Evolutionary conservation across 2,797 vertebrate genomes (phyloP).

Genomic region (Gallinago stenura): DNA sequence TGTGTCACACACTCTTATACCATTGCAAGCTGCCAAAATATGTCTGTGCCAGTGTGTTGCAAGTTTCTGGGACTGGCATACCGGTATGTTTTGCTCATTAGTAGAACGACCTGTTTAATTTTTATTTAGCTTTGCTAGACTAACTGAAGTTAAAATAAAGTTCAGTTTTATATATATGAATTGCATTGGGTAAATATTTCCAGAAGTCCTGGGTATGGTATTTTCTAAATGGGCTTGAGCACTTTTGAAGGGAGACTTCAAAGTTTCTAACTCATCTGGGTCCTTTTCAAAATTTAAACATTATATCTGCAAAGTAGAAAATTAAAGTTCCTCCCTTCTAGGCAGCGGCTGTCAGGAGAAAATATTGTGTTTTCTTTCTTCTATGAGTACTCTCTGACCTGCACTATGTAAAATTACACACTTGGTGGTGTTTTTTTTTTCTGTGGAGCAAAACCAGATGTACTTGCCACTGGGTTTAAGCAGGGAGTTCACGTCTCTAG

Average conservation of each 20-base stretch:
- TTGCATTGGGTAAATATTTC: not conserved
- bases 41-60: not conserved
- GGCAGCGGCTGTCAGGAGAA: not conserved
- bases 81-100: constrained; percentile 12
- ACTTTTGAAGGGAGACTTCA: not conserved
- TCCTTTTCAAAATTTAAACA: not conserved
- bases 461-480: not conserved
- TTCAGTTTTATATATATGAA: not conserved
- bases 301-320: not conserved
- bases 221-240: not conserved
- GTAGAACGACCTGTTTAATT: constrained; percentile 23
- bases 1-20: not conserved
- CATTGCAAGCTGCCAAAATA: constrained; percentile 11
- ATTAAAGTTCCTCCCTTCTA: not conserved
- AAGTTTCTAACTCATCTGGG: not conserved
- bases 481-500: not conserved
- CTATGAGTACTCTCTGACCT: not conserved
- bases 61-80: not conserved
- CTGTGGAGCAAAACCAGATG: not conserved
- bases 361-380: not conserved
- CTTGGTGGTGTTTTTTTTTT: fast-evolving
- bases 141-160: constrained; percentile 27
- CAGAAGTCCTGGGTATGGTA: not conserved
- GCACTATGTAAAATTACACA: not conserved
- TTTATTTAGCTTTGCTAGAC: constrained; percentile 39